Evolutionary conservation across 2,797 vertebrate genomes (phyloP).

Genomic region (Bufotes viridis): DNA sequence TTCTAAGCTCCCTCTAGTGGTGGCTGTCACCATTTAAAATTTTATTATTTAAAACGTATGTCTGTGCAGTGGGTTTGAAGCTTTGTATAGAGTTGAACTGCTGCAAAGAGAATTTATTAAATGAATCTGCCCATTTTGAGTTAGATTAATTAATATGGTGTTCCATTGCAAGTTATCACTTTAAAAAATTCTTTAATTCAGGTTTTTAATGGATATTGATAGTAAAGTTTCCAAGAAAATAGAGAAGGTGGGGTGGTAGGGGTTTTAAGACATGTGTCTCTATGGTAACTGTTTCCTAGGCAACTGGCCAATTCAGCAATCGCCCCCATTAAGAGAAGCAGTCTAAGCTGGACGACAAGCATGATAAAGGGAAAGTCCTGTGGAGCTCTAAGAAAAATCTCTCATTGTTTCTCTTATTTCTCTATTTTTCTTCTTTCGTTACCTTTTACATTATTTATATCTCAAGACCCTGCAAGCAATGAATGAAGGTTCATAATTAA

Average conservation of each 20-base stretch:
- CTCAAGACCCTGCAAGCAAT: not conserved
- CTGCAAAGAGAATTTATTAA: not conserved
- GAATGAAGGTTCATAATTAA: slow-evolving; percentile 37
- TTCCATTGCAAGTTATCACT: not conserved
- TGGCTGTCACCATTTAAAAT: not conserved
- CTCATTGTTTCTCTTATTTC: slow-evolving; percentile 44
- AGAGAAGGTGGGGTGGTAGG: slow-evolving; percentile 7
- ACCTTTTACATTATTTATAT: slow-evolving; percentile 45
- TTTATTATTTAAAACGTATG: not conserved
- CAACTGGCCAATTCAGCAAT: slow-evolving; percentile 62
- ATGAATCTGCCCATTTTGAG: not conserved
- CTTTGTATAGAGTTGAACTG: not conserved
- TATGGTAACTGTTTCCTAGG: slow-evolving; percentile 63
- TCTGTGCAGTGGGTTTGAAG: too few relatives aligned
- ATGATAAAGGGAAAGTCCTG: slow-evolving; percentile 44
- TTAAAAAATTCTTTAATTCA: not conserved
- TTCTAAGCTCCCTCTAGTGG: not conserved
- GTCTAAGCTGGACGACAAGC: slow-evolving; percentile 41
- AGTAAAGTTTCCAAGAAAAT: slow-evolving; percentile 37
- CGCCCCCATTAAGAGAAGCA: slow-evolving; percentile 57
- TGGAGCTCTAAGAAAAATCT: slow-evolving; percentile 20
- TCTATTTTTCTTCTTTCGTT: slow-evolving; percentile 42
- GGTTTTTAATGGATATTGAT: slow-evolving; percentile 5
- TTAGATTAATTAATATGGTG: not conserved
- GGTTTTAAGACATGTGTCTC: slow-evolving; percentile 55